Percentiles rank a stretch among this genome's conserved stretches.
Conservation (phyloP, 1,140 invertebrate species). For the Hetaerina americana region DNA sequence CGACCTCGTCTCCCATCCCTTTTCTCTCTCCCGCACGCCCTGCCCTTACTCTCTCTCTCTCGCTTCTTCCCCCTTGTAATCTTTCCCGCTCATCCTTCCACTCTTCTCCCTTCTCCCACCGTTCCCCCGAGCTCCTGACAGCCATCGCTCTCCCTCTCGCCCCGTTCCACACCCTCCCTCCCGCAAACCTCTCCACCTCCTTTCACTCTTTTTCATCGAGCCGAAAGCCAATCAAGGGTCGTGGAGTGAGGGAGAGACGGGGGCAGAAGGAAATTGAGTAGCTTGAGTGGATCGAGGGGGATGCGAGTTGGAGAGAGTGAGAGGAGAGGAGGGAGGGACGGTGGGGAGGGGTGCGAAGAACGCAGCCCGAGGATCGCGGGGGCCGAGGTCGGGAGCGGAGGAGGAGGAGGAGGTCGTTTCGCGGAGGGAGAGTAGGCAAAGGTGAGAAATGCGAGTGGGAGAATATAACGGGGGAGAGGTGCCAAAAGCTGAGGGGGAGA, state of each 20-base stretch:
- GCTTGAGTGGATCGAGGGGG: not conserved
- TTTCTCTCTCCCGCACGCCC: too few relatives aligned
- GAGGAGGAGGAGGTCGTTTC: not conserved
- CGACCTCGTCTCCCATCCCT: too few relatives aligned
- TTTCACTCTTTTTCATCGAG: not conserved
- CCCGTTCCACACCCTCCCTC: not conserved
- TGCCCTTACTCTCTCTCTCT: too few relatives aligned
- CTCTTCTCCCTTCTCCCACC: not conserved
- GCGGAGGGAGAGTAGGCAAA: not conserved
- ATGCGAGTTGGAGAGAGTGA: not conserved
- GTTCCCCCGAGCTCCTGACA: not conserved
- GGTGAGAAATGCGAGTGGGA: not conserved
- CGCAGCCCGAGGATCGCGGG: too few relatives aligned
- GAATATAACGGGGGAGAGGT: not conserved
- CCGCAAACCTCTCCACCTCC: too few relatives aligned
- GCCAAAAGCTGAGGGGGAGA: not conserved
- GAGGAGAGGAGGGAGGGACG: too few relatives aligned
- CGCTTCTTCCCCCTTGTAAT: too few relatives aligned
- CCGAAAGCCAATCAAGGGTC: not conserved
- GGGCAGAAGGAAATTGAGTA: not conserved
- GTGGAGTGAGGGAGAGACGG: not conserved
- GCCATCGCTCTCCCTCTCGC: not conserved
- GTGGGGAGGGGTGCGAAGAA: too few relatives aligned
- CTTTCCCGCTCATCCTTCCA: too few relatives aligned
- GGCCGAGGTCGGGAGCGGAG: too few relatives aligned